Percentiles rank a stretch among this genome's conserved stretches.
These are phyloP conservation scores for Tenrec ecaudatus DNA, from an alignment of 2,113 vertebrate species.

Conservation along the genomic window DNA sequence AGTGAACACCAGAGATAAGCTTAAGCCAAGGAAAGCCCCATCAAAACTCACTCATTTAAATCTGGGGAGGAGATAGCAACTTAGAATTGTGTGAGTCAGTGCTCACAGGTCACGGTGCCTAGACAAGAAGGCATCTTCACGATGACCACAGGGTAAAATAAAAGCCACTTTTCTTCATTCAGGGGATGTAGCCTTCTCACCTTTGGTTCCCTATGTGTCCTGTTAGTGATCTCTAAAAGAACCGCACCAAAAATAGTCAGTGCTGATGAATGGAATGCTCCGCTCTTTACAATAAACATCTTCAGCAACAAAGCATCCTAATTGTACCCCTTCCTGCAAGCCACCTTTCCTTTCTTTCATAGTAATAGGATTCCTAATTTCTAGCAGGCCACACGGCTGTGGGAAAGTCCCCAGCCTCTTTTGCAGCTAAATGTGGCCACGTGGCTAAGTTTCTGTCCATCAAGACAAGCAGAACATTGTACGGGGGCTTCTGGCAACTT, in stretches of 20 bases:
- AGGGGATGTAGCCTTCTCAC: neutral
- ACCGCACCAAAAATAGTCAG: conserved; percentile 33
- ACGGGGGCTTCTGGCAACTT: neutral
- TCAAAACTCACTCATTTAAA: conserved; percentile 25
- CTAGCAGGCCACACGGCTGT: neutral
- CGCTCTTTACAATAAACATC: conserved; percentile 11
- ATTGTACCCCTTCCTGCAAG: neutral
- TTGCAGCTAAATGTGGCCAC: neutral
- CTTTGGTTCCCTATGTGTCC: neutral
- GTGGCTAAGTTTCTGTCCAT: neutral
- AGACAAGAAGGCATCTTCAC: neutral
- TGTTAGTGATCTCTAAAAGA: conserved; percentile 9
- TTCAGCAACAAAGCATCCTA: neutral
- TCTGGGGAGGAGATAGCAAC: conserved; percentile 38
- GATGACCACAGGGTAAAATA: neutral
- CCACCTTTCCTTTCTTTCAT: neutral
- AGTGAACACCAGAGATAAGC: conserved; percentile 9
- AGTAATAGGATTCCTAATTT: neutral
- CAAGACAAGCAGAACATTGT: neutral
- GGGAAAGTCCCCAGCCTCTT: neutral
- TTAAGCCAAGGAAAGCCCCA: conserved; percentile 7
- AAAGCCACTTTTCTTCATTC: conserved; percentile 17
- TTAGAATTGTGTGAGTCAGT: neutral
- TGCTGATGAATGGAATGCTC: neutral
- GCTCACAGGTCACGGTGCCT: neutral